A percentile compares a stretch with the other conserved stretches of the same genome.
Conservation (phyloP, 1,140 invertebrate species). For the Sesamia nonagrioides region DNA sequence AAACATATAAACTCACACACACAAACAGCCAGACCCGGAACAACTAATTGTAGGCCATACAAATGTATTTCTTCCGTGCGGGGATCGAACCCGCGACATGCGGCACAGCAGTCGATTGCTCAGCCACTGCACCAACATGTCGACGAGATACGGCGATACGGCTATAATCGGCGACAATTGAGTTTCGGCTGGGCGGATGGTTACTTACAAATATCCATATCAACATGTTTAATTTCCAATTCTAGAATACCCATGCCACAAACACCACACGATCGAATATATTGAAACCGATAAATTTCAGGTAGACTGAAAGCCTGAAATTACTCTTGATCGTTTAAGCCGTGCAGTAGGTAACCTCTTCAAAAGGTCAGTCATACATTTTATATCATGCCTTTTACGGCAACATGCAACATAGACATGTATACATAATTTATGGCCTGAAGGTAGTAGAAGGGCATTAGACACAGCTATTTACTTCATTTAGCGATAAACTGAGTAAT, state of each 20-base stretch:
- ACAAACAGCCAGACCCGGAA: no score
- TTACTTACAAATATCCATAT: no score
- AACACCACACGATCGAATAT: neutral
- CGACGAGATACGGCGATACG: no score
- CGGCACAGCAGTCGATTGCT: no score
- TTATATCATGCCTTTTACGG: slow-evolving; percentile 18
- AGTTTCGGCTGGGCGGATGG: no score
- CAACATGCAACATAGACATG: slow-evolving; percentile 7
- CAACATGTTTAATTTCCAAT: no score
- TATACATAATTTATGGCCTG: slow-evolving; percentile 18
- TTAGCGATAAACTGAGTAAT: slow-evolving; percentile 11
- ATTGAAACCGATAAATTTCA: slow-evolving; percentile 10
- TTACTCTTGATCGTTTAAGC: neutral
- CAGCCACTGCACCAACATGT: no score
- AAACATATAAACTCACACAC: no score
- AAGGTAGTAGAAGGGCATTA: slow-evolving; percentile 16
- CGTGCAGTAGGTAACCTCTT: neutral
- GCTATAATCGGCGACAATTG: no score
- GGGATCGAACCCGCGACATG: no score
- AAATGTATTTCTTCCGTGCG: no score
- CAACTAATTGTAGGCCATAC: no score
- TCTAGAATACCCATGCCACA: neutral
- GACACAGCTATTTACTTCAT: slow-evolving; percentile 11
- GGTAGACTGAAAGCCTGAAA: neutral
- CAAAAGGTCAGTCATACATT: slow-evolving; percentile 25